These are phyloP conservation scores for Nasonia oneida DNA, from an alignment of 2,888 invertebrate species.

Conservation along the genomic window DNA sequence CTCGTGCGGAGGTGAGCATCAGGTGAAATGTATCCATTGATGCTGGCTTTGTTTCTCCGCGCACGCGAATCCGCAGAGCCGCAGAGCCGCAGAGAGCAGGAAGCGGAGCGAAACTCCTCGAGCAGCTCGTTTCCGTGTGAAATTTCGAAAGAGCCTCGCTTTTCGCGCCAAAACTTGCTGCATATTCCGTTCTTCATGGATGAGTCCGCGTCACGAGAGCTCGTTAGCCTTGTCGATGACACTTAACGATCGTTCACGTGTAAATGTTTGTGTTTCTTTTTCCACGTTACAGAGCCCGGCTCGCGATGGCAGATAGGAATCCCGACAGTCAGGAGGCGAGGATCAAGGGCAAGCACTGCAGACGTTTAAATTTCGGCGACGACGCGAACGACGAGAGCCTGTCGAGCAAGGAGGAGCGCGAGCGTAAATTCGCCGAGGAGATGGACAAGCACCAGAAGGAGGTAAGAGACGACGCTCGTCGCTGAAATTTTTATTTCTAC, in stretches of 20 bases:
- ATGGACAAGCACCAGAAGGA: slow-evolving; percentile 66
- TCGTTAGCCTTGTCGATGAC: neutral
- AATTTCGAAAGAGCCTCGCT: neutral
- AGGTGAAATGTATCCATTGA: neutral
- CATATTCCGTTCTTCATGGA: too few relatives aligned
- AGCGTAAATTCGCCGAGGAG: slow-evolving; percentile 70
- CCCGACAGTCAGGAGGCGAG: slow-evolving; percentile 68
- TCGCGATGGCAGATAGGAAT: slow-evolving; percentile 74
- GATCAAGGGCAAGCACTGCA: slow-evolving; percentile 72
- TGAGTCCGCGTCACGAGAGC: neutral
- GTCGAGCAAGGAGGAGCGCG: slow-evolving; percentile 67
- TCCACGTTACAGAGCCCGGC: slow-evolving; percentile 69
- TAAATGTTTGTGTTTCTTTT: neutral
- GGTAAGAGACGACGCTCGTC: slow-evolving; percentile 64
- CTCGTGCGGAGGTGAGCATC: neutral
- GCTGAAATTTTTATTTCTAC: neutral
- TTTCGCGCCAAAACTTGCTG: neutral
- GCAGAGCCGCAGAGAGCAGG: slow-evolving; percentile 12
- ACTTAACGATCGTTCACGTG: neutral
- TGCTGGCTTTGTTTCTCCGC: neutral
- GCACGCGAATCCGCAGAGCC: neutral
- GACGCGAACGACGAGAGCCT: slow-evolving; percentile 63
- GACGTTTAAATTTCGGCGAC: slow-evolving; percentile 78
- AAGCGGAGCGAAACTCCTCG: neutral
- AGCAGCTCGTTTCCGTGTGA: neutral